Evolutionary conservation across 2,113 vertebrate genomes (phyloP).

Genomic region (Girardinichthys multiradiatus): DNA sequence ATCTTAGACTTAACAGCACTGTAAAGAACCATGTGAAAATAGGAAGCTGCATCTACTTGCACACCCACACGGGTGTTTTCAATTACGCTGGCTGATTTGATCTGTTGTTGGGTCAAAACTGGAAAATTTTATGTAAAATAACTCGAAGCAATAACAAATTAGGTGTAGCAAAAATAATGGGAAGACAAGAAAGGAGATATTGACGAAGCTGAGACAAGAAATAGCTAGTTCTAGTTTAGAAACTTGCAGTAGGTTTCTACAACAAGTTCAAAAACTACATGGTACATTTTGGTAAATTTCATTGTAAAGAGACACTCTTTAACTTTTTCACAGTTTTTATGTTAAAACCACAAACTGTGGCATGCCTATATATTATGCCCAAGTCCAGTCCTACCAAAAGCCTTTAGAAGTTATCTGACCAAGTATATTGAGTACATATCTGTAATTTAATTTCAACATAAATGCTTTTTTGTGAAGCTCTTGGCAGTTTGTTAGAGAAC

Average conservation of each 20-base stretch:
- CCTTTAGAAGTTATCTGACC: too few relatives aligned
- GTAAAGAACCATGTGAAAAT: background rate
- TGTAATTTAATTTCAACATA: too few relatives aligned
- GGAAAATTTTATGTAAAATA: constrained; percentile 9
- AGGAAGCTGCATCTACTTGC: constrained; percentile 14
- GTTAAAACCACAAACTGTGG: too few relatives aligned
- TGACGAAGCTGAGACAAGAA: background rate
- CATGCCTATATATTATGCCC: too few relatives aligned
- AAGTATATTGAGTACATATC: too few relatives aligned
- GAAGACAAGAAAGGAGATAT: background rate
- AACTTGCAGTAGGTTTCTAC: background rate
- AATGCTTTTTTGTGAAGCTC: too few relatives aligned
- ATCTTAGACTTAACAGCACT: background rate
- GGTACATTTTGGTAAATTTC: background rate
- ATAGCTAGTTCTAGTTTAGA: background rate
- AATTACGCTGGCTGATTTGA: constrained; percentile 22
- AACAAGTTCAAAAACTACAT: background rate
- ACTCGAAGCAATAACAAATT: background rate
- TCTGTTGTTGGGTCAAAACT: constrained; percentile 9
- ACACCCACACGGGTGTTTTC: constrained; percentile 27
- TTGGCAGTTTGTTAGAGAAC: too few relatives aligned
- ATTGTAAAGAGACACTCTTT: too few relatives aligned
- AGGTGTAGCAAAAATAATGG: background rate
- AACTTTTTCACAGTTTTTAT: too few relatives aligned
- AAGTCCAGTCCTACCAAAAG: too few relatives aligned